Evolutionary conservation across 2,888 invertebrate genomes (phyloP).

Genomic region (Trilocha varians): DNA sequence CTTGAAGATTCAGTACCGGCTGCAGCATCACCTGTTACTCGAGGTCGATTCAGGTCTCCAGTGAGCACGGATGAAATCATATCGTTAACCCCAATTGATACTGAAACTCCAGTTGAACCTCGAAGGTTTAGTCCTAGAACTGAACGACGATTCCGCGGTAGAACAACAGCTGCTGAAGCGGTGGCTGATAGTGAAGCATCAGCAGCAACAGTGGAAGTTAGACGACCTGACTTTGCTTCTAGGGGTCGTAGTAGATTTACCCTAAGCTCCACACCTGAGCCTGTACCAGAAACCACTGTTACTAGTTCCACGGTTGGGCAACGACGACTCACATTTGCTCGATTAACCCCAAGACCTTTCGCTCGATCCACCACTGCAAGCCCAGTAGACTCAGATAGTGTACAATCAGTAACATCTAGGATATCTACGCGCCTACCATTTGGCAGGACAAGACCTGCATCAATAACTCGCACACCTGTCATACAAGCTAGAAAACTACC

Average conservation of each 20-base stretch:
- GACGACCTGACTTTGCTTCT: conserved; percentile 39
- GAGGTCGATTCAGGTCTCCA: conserved; percentile 46
- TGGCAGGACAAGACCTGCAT: conserved; percentile 32
- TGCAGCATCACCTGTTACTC: conserved; percentile 46
- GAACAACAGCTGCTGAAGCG: conserved; percentile 33
- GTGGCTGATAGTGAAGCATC: conserved; percentile 53
- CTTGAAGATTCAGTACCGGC: conserved; percentile 50
- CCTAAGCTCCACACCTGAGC: conserved; percentile 35
- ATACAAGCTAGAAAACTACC: conserved; percentile 44
- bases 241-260: conserved; percentile 52
- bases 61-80: conserved; percentile 63
- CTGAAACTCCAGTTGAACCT: conserved; percentile 36
- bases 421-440: conserved; percentile 38
- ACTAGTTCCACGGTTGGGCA: conserved; percentile 29
- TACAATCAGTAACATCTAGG: conserved; percentile 13
- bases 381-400: conserved; percentile 19
- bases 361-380: conserved; percentile 25
- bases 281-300: conserved; percentile 20
- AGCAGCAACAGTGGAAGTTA: conserved; percentile 52
- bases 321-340: conserved; percentile 46
- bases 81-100: conserved; percentile 69
- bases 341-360: conserved; percentile 63
- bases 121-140: conserved; percentile 25
- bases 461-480: conserved; percentile 19
- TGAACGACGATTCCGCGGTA: conserved; percentile 30